Evolutionary conservation across 2,888 invertebrate species (phyloP).

Genomic region (Lithodes maja): DNA sequence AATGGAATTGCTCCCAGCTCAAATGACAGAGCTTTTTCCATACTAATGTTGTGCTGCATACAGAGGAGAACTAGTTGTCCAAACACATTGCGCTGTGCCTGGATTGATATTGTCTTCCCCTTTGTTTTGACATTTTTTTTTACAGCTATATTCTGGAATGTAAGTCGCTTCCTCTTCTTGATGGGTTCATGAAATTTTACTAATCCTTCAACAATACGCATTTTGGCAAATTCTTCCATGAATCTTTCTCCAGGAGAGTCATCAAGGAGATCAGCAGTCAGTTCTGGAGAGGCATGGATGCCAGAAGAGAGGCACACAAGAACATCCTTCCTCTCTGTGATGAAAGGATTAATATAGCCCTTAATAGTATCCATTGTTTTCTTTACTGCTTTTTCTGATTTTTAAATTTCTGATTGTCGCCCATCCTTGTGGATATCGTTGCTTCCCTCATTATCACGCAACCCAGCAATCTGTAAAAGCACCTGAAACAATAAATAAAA

Average conservation of each 20-base stretch:
- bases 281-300: constrained; percentile 11
- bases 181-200: constrained; percentile 4
- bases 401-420: neutral
- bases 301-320: constrained; percentile 28
- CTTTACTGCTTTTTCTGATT: constrained; percentile 9
- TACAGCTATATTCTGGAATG: neutral
- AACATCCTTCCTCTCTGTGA: neutral
- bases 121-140: constrained; percentile 9
- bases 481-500: too few relatives aligned
- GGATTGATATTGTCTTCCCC: neutral
- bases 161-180: neutral
- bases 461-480: too few relatives aligned
- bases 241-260: constrained; percentile 6
- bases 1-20: neutral
- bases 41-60: constrained; percentile 4
- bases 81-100: constrained; percentile 4
- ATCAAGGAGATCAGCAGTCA: neutral
- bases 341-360: constrained; percentile 10
- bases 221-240: neutral
- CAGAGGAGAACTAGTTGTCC: constrained; percentile 23
- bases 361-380: constrained; percentile 6
- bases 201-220: neutral
- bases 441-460: too few relatives aligned
- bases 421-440: too few relatives aligned
- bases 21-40: constrained; percentile 19